Percentiles rank a stretch among this genome's conserved stretches.
phyloP scores from a whole-genome alignment of 1,140 invertebrate species.

The Lethocerus indicus region DNA sequence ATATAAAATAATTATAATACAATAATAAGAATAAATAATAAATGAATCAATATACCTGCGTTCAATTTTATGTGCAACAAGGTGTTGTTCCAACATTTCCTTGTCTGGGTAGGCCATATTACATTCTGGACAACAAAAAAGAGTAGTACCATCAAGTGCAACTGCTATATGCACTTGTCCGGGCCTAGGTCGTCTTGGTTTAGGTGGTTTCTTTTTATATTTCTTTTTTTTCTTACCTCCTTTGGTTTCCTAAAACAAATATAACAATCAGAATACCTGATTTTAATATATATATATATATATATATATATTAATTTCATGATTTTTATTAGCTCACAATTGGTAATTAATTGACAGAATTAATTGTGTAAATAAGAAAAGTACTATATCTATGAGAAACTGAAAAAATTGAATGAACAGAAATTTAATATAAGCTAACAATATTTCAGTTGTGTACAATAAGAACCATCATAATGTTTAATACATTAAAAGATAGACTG shows the following conservation, averaged over 20 bases:
- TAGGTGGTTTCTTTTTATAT: slow-evolving; percentile 60
- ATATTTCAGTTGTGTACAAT: too few relatives aligned
- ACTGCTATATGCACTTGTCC: slow-evolving; percentile 66
- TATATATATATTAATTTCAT: too few relatives aligned
- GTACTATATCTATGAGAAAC: too few relatives aligned
- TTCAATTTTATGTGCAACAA: slow-evolving; percentile 47
- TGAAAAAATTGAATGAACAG: too few relatives aligned
- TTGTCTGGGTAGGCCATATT: slow-evolving; percentile 73
- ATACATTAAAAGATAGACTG: too few relatives aligned
- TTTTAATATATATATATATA: too few relatives aligned
- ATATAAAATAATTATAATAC: neutral
- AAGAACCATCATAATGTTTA: too few relatives aligned
- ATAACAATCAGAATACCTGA: neutral
- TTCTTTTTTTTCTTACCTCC: slow-evolving; percentile 52
- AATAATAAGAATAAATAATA: neutral
- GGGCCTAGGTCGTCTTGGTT: slow-evolving; percentile 27
- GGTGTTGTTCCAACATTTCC: slow-evolving; percentile 59
- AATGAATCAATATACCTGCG: slow-evolving; percentile 7
- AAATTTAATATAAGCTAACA: too few relatives aligned
- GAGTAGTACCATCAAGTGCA: slow-evolving; percentile 59
- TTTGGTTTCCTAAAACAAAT: slow-evolving; percentile 24
- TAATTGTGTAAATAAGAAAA: too few relatives aligned
- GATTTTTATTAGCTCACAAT: too few relatives aligned
- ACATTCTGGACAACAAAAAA: slow-evolving; percentile 73
- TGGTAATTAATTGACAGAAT: too few relatives aligned